These are phyloP conservation scores for Gymnothorax javanicus DNA, from an alignment of 2,797 vertebrate genomes.

Conservation along the genomic window DNA sequence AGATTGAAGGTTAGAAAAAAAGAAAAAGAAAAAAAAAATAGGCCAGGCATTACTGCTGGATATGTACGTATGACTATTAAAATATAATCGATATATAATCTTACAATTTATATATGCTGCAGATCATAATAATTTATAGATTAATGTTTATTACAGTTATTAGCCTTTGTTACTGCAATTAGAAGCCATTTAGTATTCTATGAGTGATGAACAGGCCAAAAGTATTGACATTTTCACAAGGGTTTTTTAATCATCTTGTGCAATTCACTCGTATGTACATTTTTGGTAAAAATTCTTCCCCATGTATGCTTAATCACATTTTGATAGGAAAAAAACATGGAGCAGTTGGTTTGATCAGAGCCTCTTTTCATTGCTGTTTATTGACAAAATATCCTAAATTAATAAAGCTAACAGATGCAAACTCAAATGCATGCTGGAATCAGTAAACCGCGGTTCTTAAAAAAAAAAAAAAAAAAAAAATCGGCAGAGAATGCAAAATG, in stretches of 20 bases:
- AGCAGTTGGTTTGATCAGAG: not conserved
- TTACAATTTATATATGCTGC: not conserved
- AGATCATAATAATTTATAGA: conserved; percentile 3
- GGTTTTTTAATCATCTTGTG: not conserved
- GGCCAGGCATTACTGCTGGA: not conserved
- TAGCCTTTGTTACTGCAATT: not conserved
- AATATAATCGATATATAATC: conserved; percentile 6
- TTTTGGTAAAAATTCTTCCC: conserved; percentile 20
- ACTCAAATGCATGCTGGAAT: not conserved
- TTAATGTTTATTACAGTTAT: conserved; percentile 6
- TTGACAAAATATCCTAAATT: not conserved
- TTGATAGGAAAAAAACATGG: not conserved
- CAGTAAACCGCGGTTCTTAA: too few relatives aligned
- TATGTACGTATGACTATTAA: not conserved
- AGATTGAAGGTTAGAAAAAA: not conserved
- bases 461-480: too few relatives aligned
- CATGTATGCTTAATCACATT: not conserved
- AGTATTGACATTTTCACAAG: not conserved
- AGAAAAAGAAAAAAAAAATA: not conserved
- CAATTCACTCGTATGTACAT: conserved; percentile 28
- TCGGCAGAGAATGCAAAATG: too few relatives aligned
- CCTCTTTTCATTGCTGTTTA: not conserved
- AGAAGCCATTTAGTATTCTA: not conserved
- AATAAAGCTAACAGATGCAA: not conserved
- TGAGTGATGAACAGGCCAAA: not conserved